Conservation (phyloP, 2,797 vertebrate genomes). For the Acanthiza pusilla region DNA sequence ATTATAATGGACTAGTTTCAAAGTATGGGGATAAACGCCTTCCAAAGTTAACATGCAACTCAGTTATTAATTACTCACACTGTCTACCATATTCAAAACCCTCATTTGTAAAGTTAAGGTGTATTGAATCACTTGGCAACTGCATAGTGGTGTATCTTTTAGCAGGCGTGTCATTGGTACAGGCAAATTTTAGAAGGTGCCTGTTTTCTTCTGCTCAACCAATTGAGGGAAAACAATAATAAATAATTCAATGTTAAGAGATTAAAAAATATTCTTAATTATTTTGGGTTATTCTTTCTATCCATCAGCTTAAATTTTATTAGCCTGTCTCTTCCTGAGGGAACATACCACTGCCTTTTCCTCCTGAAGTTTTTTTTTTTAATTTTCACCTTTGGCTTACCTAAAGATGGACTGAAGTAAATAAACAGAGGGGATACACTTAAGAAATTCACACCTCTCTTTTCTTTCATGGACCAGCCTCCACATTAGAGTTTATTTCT, state of each 20-base stretch:
- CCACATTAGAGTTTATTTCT: background rate
- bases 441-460: background rate
- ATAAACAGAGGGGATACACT: background rate
- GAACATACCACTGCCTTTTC: background rate
- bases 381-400: background rate
- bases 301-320: background rate
- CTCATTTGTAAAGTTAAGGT: background rate
- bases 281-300: background rate
- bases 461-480: background rate
- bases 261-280: background rate
- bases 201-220: background rate
- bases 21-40: background rate
- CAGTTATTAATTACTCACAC: background rate
- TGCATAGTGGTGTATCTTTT: background rate
- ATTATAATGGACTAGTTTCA: background rate
- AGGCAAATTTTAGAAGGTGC: background rate
- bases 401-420: background rate
- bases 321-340: background rate
- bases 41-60: background rate
- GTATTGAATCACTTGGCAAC: background rate
- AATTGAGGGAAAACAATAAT: background rate
- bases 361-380: background rate
- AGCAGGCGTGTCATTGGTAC: background rate
- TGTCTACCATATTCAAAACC: background rate
- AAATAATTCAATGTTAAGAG: background rate